Percentiles rank a stretch among this genome's conserved stretches.
Conservation (phyloP, 2,113 vertebrate genomes). For the Aythya baeri region DNA sequence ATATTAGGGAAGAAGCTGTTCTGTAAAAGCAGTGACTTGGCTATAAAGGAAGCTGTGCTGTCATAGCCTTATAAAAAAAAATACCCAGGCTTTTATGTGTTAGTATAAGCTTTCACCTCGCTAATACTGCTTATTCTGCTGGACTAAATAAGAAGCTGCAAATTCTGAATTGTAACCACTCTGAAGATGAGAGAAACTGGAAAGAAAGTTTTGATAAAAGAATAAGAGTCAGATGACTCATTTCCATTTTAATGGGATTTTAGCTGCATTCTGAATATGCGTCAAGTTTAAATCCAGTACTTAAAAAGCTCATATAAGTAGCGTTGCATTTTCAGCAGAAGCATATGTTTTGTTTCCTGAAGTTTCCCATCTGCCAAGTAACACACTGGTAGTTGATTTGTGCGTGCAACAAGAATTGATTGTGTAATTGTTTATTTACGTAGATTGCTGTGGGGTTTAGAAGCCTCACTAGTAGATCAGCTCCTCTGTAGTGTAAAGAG, state of each 20-base stretch:
- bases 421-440: neutral
- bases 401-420: neutral
- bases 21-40: neutral
- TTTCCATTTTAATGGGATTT: slow-evolving; percentile 37
- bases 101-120: neutral
- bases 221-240: neutral
- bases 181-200: neutral
- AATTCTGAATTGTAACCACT: neutral
- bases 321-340: neutral
- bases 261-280: neutral
- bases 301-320: neutral
- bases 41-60: neutral
- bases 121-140: neutral
- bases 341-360: neutral
- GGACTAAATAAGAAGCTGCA: neutral
- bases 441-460: neutral
- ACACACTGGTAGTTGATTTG: neutral
- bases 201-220: neutral
- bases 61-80: neutral
- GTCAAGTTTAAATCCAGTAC: neutral
- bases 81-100: neutral
- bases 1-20: neutral
- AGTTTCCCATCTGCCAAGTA: neutral
- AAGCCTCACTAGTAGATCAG: neutral
- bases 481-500: neutral